phyloP scores from a whole-genome alignment of 2,888 invertebrate genomes.

The Thera britannica region DNA sequence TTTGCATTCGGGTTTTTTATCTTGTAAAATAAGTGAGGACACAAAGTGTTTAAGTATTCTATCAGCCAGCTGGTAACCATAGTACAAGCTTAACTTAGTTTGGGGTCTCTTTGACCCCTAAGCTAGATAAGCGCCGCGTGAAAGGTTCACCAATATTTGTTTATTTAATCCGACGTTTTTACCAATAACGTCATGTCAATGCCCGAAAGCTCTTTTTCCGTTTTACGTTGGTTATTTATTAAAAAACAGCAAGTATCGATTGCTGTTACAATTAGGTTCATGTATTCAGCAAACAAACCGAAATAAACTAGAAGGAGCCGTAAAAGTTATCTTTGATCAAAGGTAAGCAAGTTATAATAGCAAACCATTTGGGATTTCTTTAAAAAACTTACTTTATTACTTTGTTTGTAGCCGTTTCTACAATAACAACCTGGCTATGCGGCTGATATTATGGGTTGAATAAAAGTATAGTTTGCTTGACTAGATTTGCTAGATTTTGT shows the following conservation, averaged over 20 bases:
- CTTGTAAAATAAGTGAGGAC: too few species aligned
- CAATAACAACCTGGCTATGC: constrained; percentile 9
- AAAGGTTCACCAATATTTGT: too few species aligned
- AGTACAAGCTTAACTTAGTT: too few species aligned
- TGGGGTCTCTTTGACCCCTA: too few species aligned
- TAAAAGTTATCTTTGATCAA: constrained; percentile 25
- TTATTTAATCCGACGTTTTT: too few species aligned
- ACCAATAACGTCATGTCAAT: too few species aligned
- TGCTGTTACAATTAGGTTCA: background rate
- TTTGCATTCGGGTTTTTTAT: too few species aligned
- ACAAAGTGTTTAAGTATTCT: too few species aligned
- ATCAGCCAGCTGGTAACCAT: too few species aligned
- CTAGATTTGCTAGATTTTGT: background rate
- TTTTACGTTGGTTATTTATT: background rate
- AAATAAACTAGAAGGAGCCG: background rate
- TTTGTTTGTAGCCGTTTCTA: constrained; percentile 19
- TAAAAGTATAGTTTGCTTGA: background rate
- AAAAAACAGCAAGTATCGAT: background rate
- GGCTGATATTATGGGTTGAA: background rate
- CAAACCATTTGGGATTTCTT: constrained; percentile 26
- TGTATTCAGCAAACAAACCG: constrained; percentile 2
- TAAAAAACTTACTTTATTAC: constrained; percentile 31
- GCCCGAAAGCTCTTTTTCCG: too few species aligned
- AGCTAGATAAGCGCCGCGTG: too few species aligned
- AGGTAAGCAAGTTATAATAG: constrained; percentile 19